Evolutionary conservation across 2,888 invertebrate species (phyloP).

Genomic region (Idaea aversata): DNA sequence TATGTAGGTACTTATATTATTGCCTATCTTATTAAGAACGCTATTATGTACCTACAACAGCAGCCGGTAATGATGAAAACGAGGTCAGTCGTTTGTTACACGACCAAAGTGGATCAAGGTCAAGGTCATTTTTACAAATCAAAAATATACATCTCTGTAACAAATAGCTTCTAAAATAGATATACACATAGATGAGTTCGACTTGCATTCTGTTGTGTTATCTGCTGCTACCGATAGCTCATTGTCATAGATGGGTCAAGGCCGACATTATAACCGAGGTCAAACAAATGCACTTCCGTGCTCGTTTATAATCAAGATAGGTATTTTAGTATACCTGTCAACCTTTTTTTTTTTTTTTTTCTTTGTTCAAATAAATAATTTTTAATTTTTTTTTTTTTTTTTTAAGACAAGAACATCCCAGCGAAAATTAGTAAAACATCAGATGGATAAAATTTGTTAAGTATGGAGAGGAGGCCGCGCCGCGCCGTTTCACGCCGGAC

Average conservation of each 20-base stretch:
- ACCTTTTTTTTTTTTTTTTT: too few species aligned
- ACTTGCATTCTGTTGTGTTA: conserved; percentile 66
- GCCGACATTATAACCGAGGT: conserved; percentile 60
- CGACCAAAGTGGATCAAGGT: conserved; percentile 77
- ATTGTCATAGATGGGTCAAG: conserved; percentile 73
- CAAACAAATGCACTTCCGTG: conserved; percentile 35
- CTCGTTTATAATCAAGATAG: neutral
- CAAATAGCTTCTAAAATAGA: conserved; percentile 70
- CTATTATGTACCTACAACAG: conserved; percentile 39
- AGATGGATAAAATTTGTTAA: neutral
- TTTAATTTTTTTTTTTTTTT: too few species aligned
- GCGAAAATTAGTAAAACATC: neutral
- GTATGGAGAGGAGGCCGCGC: neutral
- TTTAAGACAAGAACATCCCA: conserved; percentile 27
- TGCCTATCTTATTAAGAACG: conserved; percentile 62
- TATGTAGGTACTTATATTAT: conserved; percentile 29
- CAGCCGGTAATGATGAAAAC: conserved; percentile 73
- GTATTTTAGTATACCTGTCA: neutral
- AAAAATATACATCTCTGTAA: conserved; percentile 68
- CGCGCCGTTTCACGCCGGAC: conserved; percentile 36
- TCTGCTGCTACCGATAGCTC: conserved; percentile 59
- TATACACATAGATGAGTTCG: conserved; percentile 48
- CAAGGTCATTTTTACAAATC: conserved; percentile 79
- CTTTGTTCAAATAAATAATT: too few species aligned
- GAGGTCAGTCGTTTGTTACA: conserved; percentile 77